Conservation (phyloP, 2,113 vertebrate genomes). For the Periophthalmus modestus region DNA sequence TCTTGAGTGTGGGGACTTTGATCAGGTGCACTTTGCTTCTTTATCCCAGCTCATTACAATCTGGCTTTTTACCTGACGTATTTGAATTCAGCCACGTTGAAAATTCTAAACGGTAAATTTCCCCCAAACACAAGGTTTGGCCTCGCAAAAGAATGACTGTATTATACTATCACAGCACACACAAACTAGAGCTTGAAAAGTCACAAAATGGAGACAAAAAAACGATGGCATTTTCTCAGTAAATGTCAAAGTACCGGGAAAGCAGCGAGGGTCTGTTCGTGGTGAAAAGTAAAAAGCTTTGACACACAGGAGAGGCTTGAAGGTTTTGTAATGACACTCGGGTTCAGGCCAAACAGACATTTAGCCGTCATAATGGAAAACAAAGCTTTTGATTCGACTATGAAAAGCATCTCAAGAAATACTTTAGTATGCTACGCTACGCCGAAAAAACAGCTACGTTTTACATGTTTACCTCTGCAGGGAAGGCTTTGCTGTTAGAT, state of each 20-base stretch:
- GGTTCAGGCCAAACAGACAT: not conserved
- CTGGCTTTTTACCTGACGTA: constrained; percentile 8
- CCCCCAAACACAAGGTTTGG: not conserved
- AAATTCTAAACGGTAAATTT: constrained; percentile 12
- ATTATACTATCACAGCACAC: constrained; percentile 11
- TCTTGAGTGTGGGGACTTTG: not conserved
- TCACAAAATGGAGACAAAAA: not conserved
- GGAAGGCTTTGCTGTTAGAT: not conserved
- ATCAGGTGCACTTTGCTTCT: not conserved
- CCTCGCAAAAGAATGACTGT: constrained; percentile 17
- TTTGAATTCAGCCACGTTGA: constrained; percentile 5
- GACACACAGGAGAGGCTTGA: not conserved
- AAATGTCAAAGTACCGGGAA: constrained; percentile 4
- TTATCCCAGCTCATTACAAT: not conserved
- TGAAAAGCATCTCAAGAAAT: not conserved
- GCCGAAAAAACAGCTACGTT: not conserved
- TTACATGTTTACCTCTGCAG: not conserved
- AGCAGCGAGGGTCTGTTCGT: constrained; percentile 5
- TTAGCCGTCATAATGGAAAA: not conserved
- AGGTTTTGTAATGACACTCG: not conserved
- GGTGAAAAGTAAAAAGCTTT: not conserved
- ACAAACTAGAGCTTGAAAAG: constrained; percentile 3
- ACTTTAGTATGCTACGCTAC: not conserved
- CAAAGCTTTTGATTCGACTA: not conserved
- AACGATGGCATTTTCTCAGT: constrained; percentile 11